Evolutionary conservation across 2,113 vertebrate genomes (phyloP), one percentile per base, ranked within the genome.

Genomic region (Sula dactylatra): DNA sequence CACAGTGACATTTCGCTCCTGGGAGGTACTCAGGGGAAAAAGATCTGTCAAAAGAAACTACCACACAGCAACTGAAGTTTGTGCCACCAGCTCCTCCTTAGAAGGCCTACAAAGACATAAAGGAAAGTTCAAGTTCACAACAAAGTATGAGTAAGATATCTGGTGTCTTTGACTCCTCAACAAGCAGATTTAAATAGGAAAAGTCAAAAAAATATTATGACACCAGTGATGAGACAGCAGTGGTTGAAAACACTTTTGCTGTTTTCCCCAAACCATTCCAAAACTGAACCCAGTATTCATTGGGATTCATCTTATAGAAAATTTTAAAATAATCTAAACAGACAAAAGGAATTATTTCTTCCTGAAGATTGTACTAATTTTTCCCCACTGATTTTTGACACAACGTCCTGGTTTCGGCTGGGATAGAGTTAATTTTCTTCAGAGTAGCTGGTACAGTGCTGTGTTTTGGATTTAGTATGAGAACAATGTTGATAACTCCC

Each of bases 21-120:
- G 64, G 92, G 94, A 89, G 56, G 34, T 56, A 45, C 72, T 73
- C 70, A 56, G 54, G 80, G 89, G 45, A 86, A 81, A 90, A 95
- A 64, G 85, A 92, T 91, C 93, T 93, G 93, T 95, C 93, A 93
- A 67, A 93, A 91, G 74, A 90, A 96, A 96, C 79, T 96, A 93
- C 52, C 3, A 6, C 26, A 56, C 40, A 92, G 52, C 32, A 89
- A 42, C 24, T 87, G 81, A 95, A 83, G 81, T 82, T 80, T 89
- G 45, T 82, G 69, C 55, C 42, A 90, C 84, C 74, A 95, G 66
- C 22, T 91, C 74, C 89, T 93, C 67, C 62, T 81, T 82, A n/a
- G 78, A 77, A 90, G 69, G 79, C 49, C 40, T 52, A 49, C 52
- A 76, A 65, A 91, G 26, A 38, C 89, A 80, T 3, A 32, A 74